phyloP scores from a whole-genome alignment of 2,888 invertebrate genomes.

The Aethes cnicana region DNA sequence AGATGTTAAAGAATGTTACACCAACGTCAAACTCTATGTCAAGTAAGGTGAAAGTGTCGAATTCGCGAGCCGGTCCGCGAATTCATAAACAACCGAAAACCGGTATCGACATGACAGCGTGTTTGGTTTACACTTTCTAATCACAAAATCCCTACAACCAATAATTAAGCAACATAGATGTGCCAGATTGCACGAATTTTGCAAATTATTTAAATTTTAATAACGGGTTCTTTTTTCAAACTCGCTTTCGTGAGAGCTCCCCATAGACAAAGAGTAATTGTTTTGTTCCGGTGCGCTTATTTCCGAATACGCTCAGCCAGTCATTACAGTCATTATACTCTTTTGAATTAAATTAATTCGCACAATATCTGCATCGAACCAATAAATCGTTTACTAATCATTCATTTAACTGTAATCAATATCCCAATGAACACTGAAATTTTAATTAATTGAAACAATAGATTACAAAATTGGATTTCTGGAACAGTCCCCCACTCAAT shows the following conservation, averaged over 20 bases:
- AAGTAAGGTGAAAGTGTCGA: slow-evolving; percentile 51
- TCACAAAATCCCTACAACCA: slow-evolving; percentile 25
- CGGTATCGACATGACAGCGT: slow-evolving; percentile 38
- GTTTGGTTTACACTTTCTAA: slow-evolving; percentile 37
- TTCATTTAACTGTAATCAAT: slow-evolving; percentile 14
- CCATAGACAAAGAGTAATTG: slow-evolving; percentile 45
- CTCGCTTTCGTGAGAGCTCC: slow-evolving; percentile 33
- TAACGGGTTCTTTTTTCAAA: slow-evolving; percentile 39
- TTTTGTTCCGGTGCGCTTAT: slow-evolving; percentile 41
- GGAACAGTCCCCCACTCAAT: slow-evolving; percentile 30
- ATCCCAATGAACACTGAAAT: slow-evolving; percentile 25
- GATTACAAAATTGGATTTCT: slow-evolving; percentile 32
- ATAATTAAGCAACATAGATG: slow-evolving; percentile 17
- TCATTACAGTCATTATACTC: slow-evolving; percentile 39
- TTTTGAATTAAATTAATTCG: slow-evolving; percentile 14
- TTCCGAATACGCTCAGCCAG: slow-evolving; percentile 38
- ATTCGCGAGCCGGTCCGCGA: slow-evolving; percentile 45
- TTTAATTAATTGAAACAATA: slow-evolving; percentile 24
- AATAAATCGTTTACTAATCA: slow-evolving; percentile 10
- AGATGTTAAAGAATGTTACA: slow-evolving; percentile 38
- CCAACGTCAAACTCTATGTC: slow-evolving; percentile 36
- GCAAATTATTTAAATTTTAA: slow-evolving; percentile 28
- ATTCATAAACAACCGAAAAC: slow-evolving; percentile 38
- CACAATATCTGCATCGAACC: neutral
- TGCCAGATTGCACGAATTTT: slow-evolving; percentile 3